Evolutionary conservation across 2,113 vertebrate species (phyloP).

Genomic region (Penelope pileata): DNA sequence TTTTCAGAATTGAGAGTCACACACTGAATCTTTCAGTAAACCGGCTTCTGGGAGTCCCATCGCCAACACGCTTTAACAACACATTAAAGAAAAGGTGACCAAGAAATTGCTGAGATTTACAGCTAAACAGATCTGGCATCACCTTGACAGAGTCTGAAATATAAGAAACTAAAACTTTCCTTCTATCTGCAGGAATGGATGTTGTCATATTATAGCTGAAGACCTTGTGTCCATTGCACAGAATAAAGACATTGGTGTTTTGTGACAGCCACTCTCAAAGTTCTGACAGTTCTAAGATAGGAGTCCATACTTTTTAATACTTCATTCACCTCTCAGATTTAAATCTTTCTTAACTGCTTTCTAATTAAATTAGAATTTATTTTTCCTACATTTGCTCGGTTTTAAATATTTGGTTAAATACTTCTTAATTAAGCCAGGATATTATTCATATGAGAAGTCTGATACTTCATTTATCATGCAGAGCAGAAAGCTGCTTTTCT

Average conservation of each 20-base stretch:
- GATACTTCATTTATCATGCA: not conserved
- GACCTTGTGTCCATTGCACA: not conserved
- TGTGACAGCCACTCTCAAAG: not conserved
- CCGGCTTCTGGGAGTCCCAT: not conserved
- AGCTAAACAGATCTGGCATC: not conserved
- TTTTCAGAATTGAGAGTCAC: not conserved
- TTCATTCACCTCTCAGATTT: not conserved
- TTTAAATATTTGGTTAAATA: slow-evolving; percentile 57
- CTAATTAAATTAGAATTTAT: slow-evolving; percentile 14
- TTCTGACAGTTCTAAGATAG: not conserved
- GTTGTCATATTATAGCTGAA: not conserved
- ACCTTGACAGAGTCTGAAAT: not conserved
- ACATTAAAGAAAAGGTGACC: not conserved
- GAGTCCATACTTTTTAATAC: not conserved
- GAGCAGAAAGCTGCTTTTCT: not conserved
- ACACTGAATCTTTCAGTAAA: not conserved
- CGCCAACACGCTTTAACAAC: not conserved
- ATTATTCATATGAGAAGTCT: slow-evolving; percentile 6
- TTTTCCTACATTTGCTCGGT: slow-evolving; percentile 8
- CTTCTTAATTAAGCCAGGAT: slow-evolving; percentile 19
- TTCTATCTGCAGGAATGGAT: not conserved
- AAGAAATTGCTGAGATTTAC: not conserved
- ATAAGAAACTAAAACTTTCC: not conserved
- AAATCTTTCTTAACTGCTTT: not conserved
- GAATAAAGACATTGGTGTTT: not conserved